Evolutionary conservation across 2,797 vertebrate genomes (phyloP).

Genomic region (Aplochiton taeniatus): DNA sequence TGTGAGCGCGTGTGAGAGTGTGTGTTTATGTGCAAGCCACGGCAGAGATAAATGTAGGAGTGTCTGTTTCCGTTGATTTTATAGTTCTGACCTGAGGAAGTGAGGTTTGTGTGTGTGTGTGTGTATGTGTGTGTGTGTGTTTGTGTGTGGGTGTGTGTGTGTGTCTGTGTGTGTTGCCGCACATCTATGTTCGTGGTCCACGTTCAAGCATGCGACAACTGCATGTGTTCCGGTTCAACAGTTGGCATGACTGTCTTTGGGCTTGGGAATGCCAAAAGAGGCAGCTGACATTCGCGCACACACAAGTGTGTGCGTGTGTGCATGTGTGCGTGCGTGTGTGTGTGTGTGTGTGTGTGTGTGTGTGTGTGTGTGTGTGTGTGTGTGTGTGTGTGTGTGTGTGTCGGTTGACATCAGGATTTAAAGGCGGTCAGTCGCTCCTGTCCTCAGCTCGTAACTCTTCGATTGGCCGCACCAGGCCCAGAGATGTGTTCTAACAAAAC

Average conservation of each 20-base stretch:
- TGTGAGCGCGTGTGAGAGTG: slow-evolving; percentile 27
- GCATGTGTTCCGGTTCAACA: slow-evolving; percentile 31
- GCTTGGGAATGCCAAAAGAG: slow-evolving; percentile 48
- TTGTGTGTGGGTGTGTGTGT: slow-evolving; percentile 19
- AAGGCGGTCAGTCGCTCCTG: slow-evolving; percentile 40
- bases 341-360: slow-evolving; percentile 25
- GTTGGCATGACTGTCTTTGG: slow-evolving; percentile 55
- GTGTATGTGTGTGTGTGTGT: slow-evolving; percentile 21
- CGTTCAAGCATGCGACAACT: slow-evolving; percentile 34
- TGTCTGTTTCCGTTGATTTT: slow-evolving; percentile 19
- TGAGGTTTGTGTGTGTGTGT: slow-evolving; percentile 21
- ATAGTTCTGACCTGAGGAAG: slow-evolving; percentile 28
- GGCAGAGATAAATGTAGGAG: neutral
- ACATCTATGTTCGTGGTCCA: slow-evolving; percentile 12
- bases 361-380: slow-evolving; percentile 32
- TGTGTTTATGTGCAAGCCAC: slow-evolving; percentile 30
- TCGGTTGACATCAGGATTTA: slow-evolving; percentile 59
- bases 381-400: slow-evolving; percentile 27
- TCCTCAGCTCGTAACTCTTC: slow-evolving; percentile 53
- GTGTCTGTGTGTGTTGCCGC: slow-evolving; percentile 3
- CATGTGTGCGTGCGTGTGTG: slow-evolving; percentile 6
- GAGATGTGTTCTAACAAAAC: neutral
- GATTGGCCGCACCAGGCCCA: neutral
- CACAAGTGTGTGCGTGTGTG: slow-evolving; percentile 13
- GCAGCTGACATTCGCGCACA: slow-evolving; percentile 31